Conservation (phyloP, 2,113 vertebrate genomes). For the Verasper variegatus region DNA sequence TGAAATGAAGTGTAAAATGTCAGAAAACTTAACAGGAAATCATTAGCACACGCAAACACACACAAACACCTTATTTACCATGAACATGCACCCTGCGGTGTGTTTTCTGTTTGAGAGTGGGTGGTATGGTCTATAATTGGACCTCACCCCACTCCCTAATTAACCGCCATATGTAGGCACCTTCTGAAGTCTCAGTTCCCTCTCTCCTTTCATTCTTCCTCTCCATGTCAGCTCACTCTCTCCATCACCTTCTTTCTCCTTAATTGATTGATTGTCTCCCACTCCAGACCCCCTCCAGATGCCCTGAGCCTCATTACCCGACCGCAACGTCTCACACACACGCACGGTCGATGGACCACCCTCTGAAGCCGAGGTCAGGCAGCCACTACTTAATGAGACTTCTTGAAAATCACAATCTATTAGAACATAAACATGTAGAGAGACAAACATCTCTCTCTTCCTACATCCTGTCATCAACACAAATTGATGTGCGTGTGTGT, state of each 20-base stretch:
- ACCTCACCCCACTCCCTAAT: conserved; percentile 44
- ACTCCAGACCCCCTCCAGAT: conserved; percentile 43
- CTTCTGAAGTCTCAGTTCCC: background rate
- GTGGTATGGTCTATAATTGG: conserved; percentile 53
- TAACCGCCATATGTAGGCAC: conserved; percentile 44
- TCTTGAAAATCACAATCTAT: conserved; percentile 35
- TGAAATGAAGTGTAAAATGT: background rate
- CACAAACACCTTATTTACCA: conserved; percentile 21
- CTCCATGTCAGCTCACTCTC: conserved; percentile 3
- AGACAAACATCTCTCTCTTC: background rate
- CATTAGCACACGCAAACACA: conserved; percentile 12
- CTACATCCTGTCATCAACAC: conserved; percentile 6
- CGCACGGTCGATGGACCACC: conserved; percentile 36
- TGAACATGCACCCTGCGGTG: conserved; percentile 21
- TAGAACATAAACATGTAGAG: background rate
- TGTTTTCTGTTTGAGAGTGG: conserved; percentile 21
- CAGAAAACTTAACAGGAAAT: conserved; percentile 34
- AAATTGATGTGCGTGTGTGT: conserved; percentile 10
- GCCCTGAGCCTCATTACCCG: conserved; percentile 55
- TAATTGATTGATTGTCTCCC: conserved; percentile 25
- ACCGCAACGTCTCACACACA: conserved; percentile 26
- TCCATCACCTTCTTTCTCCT: conserved; percentile 7
- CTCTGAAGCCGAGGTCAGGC: conserved; percentile 6
- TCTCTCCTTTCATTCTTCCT: background rate
- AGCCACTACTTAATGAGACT: conserved; percentile 45